Percentiles rank a stretch among this genome's conserved stretches.
phyloP scores from a whole-genome alignment of 1,140 invertebrate genomes.

The Papilio aristodemus region DNA sequence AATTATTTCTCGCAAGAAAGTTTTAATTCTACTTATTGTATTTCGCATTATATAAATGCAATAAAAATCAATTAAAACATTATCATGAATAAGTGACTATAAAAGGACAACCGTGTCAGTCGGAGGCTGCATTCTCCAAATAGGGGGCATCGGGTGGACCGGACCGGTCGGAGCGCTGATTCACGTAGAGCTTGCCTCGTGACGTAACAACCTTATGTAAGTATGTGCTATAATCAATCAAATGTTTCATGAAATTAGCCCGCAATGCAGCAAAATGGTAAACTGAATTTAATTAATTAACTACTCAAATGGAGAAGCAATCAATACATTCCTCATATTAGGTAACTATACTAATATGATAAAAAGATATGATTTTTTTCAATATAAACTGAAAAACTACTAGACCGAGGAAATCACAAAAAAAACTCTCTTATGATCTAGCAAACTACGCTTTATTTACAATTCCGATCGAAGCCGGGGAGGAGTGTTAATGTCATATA shows the following conservation, averaged over 20 bases:
- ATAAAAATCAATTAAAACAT: neutral
- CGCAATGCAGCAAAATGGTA: neutral
- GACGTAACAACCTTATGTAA: conserved; percentile 19
- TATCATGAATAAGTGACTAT: neutral
- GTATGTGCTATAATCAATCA: neutral
- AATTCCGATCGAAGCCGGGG: too few relatives aligned
- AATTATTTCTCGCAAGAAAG: neutral
- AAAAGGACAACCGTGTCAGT: conserved; percentile 23
- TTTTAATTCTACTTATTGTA: too few relatives aligned
- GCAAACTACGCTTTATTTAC: too few relatives aligned
- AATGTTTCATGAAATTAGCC: neutral
- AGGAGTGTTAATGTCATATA: too few relatives aligned
- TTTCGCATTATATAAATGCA: neutral
- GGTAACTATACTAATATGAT: too few relatives aligned
- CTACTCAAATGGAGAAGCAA: neutral
- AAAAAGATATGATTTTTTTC: too few relatives aligned
- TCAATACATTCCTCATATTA: too few relatives aligned
- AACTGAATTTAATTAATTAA: neutral
- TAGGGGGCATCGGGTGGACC: conserved; percentile 26
- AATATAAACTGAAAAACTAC: too few relatives aligned
- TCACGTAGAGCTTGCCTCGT: conserved; percentile 10
- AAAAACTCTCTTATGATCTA: too few relatives aligned
- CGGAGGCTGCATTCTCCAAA: conserved; percentile 33
- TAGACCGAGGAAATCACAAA: too few relatives aligned
- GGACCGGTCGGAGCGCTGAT: conserved; percentile 20